Evolutionary conservation across 1,140 invertebrate species (phyloP), one percentile per base, ranked within the genome.

Genomic region (Trypoxylus dichotomus): DNA sequence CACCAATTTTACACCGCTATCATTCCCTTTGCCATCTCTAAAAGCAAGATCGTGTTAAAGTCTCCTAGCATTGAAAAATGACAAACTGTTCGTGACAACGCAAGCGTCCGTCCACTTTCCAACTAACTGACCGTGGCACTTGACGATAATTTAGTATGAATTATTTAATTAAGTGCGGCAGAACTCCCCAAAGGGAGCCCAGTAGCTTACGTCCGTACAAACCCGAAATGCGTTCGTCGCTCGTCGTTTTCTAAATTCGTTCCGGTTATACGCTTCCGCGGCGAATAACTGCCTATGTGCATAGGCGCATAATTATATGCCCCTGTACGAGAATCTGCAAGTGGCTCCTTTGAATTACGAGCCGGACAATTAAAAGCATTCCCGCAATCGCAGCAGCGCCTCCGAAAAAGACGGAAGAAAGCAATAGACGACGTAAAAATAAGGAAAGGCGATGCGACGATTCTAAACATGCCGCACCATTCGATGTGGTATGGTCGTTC

Each of bases 331-430:
- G 32, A 37, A 63, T 63, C 60, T 63, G 60, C 60, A 11, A 63
- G 60, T 63, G 60, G 60, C 60, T 63, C 19, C 7, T 13, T 63
- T 63, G 60, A 63, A 63, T 24, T 63, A 63, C 19, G 60, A 63
- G 60, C 25, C 13, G 60, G 60, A 19, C 60, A 63, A 63, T 63
- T 63, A 63, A 63, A 73, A 11, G 21, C 71, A 37, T 73, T 25
- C n/a, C n/a, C 21, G 60, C 11, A 47, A 47, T 13, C 11, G 11
- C 10, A 27, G 60, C 13, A 25, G 32, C 1, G 32, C 32, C 0
- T 8, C 32, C 32, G 25, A 24, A 63, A 25, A 19, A 63, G 25
- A 63, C 19, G 60, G 60, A 21, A 7, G 21, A 19, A 63, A 1
- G 32, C 32, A 37, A 37, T 5, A 8, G 32, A 37, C 5, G 32